A percentile compares a stretch with the other conserved stretches of the same genome.
Conservation (phyloP, 2,797 vertebrate genomes). For the Sebastes oblongus region DNA sequence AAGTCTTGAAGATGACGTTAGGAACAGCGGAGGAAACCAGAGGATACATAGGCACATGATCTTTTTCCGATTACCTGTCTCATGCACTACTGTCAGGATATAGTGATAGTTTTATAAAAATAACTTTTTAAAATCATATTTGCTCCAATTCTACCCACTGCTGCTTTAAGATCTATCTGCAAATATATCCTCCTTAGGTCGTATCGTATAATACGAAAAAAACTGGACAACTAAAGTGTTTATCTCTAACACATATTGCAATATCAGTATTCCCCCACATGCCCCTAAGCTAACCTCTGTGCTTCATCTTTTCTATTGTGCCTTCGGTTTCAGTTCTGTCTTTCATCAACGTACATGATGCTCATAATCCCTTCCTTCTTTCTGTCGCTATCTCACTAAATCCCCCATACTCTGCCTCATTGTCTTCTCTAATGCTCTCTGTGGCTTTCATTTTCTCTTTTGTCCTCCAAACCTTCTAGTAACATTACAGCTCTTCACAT, state of each 20-base stretch:
- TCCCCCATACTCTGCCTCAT: background rate
- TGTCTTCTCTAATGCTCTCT: constrained; percentile 9
- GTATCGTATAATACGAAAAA: background rate
- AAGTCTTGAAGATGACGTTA: no score
- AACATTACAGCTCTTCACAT: constrained; percentile 48
- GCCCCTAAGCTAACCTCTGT: background rate
- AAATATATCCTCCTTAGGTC: background rate
- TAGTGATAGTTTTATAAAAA: no score
- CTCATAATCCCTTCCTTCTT: background rate
- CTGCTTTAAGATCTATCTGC: background rate
- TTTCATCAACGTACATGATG: constrained; percentile 2
- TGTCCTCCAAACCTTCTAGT: background rate
- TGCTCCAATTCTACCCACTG: no score
- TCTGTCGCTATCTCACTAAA: constrained; percentile 6
- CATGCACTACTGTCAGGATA: no score
- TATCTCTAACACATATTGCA: background rate
- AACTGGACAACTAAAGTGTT: background rate
- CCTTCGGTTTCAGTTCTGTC: background rate
- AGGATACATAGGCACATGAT: no score
- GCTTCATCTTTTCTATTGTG: background rate
- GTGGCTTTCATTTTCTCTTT: background rate
- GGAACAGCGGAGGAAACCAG: no score
- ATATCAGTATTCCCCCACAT: background rate
- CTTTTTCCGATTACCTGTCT: no score
- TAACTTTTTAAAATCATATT: no score